phyloP scores from a whole-genome alignment of 2,113 vertebrate genomes.

The Entosphenus tridentatus region DNA sequence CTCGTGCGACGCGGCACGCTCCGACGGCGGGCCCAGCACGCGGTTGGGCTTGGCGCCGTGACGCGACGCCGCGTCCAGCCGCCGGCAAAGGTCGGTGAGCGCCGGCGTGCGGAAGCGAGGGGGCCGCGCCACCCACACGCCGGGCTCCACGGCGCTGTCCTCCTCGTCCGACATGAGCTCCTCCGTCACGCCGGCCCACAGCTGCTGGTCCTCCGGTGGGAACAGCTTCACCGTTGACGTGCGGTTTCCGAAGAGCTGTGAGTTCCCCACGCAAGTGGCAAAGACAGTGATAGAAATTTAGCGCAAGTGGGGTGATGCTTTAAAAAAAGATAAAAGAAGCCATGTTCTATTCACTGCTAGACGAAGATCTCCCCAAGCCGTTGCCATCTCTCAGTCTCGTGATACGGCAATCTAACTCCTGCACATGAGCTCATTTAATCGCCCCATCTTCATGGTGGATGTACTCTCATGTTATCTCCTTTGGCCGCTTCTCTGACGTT shows the following conservation, averaged over 20 bases:
- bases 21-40: constrained; percentile 22
- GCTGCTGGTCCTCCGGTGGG: constrained; percentile 19
- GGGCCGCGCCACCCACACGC: constrained; percentile 26
- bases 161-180: constrained; percentile 33
- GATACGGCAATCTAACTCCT: no score
- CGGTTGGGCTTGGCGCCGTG: constrained; percentile 27
- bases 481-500: no score
- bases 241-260: constrained; percentile 27
- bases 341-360: no score
- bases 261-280: neutral
- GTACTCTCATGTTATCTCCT: no score
- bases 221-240: constrained; percentile 24
- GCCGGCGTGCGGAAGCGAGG: constrained; percentile 23
- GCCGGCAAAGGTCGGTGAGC: constrained; percentile 25
- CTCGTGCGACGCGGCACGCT: constrained; percentile 24
- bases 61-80: constrained; percentile 26
- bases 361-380: no score
- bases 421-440: no score
- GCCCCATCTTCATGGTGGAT: no score
- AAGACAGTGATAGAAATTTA: no score
- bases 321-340: no score
- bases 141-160: constrained; percentile 25
- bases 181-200: constrained; percentile 26
- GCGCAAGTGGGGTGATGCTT: no score
- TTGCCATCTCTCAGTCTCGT: no score